Evolutionary conservation across 2,888 invertebrate species (phyloP), one percentile per base, ranked within the genome.

Genomic region (Caradrina clavipalpis): DNA sequence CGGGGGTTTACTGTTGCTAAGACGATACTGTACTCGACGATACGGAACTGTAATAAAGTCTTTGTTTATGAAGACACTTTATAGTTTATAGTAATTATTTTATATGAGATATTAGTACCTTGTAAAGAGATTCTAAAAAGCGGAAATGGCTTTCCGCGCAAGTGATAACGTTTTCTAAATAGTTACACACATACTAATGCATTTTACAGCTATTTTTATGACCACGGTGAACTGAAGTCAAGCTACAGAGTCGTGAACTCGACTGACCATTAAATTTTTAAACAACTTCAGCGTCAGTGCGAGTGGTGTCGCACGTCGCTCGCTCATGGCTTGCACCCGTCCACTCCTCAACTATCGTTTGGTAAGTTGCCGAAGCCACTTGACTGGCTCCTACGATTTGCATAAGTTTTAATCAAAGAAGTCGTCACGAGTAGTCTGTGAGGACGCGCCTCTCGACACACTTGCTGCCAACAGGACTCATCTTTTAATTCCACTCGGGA

Each of bases 371-470:
- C 87, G 88, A 86, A 86, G 86, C 86, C 88, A 86, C 90, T 90
- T 86, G 87, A 90, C 84, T 87, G 83, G 82, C 82, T 85, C 87
- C 86, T 86, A 86, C 84, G 89, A 91, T 91, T 90, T 90, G 89
- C 92, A 91, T 92, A 93, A 93, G 91, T 93, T 93, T 93, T 93
- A 93, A 93, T 94, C 93, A 92, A 92, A 92, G 90, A 92, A 92
- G 89, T 91, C 91, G 69, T 49, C 31, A 58, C 49, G 65, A 69
- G 70, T 58, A 61, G 73, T 67, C 66, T 73, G 68, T 70, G 68
- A 54, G 75, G 78, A 80, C 78, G 62, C 59, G 64, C 70, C 81
- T 73, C 86, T 89, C 81, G 82, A 84, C 87, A 85, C 78, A 81
- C 80, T 80, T 76, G 50, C 69, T 66, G 73, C 69, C 54, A 35